Evolutionary conservation across 2,888 invertebrate species (phyloP).

Genomic region (Melolontha melolontha): DNA sequence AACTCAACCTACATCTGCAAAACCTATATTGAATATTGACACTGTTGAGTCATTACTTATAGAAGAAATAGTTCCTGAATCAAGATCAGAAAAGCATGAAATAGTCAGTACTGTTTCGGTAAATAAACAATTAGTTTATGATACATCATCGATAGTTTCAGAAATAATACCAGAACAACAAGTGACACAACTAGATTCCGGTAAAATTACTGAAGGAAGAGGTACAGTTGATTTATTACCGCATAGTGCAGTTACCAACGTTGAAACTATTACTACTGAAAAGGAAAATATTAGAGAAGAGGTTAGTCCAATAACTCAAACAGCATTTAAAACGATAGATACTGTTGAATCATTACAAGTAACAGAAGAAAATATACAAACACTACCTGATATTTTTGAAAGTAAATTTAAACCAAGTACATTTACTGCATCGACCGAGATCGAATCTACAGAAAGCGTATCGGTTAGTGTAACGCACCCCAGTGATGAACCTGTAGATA

Average conservation of each 20-base stretch:
- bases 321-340: conserved; percentile 61
- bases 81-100: conserved; percentile 79
- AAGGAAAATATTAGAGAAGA: conserved; percentile 59
- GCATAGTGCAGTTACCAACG: conserved; percentile 61
- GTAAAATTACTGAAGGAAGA: conserved; percentile 54
- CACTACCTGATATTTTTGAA: conserved; percentile 66
- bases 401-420: conserved; percentile 62
- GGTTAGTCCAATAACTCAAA: conserved; percentile 53
- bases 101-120: conserved; percentile 73
- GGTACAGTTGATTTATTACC: conserved; percentile 64
- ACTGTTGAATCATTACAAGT: conserved; percentile 68
- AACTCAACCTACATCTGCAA: conserved; percentile 66
- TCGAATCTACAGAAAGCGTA: conserved; percentile 66
- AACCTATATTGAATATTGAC: conserved; percentile 73
- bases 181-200: conserved; percentile 52
- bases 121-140: conserved; percentile 62
- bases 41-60: conserved; percentile 74
- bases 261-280: conserved; percentile 63
- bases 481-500: conserved; percentile 65
- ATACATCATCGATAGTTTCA: conserved; percentile 65
- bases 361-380: conserved; percentile 68
- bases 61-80: conserved; percentile 77
- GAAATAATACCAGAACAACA: conserved; percentile 68
- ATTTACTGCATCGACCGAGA: conserved; percentile 62
- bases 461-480: conserved; percentile 64